Evolutionary conservation across 2,113 vertebrate species (phyloP).

Genomic region (Myrmecobius fasciatus): DNA sequence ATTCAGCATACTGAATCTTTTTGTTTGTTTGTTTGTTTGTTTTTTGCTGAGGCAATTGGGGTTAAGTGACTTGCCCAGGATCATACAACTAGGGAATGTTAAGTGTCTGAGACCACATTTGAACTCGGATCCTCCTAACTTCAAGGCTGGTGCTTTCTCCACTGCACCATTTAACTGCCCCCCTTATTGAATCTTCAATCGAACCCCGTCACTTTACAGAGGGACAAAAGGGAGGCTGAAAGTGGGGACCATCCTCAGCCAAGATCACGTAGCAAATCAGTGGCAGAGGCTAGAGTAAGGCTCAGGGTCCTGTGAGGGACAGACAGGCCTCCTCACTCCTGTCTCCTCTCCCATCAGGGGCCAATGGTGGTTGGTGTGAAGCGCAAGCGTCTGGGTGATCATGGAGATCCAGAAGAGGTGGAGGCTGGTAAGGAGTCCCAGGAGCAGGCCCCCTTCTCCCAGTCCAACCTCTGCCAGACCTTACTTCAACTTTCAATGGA

Average conservation of each 20-base stretch:
- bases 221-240: not conserved
- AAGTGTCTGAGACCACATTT: too few relatives aligned
- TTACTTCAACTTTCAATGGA: constrained; percentile 87
- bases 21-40: too few relatives aligned
- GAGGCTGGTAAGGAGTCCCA: constrained; percentile 62
- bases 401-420: constrained; percentile 62
- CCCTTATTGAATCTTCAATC: not conserved
- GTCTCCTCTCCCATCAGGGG: constrained; percentile 59
- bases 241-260: not conserved
- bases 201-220: not conserved
- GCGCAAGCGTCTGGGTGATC: constrained; percentile 82
- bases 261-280: not conserved
- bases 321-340: not conserved
- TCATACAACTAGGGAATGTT: too few relatives aligned
- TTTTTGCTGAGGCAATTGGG: too few relatives aligned
- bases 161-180: too few relatives aligned
- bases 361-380: constrained; percentile 88
- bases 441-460: constrained; percentile 50
- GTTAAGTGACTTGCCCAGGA: too few relatives aligned
- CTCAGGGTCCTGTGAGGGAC: too few relatives aligned
- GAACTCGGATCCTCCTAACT: too few relatives aligned
- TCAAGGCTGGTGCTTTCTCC: too few relatives aligned
- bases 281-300: not conserved
- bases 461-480: constrained; percentile 82
- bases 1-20: too few relatives aligned